Percentiles rank a stretch among this genome's conserved stretches.
Evolutionary conservation across 2,113 vertebrate genomes (phyloP).

Genomic region (Leucosticte australis): DNA sequence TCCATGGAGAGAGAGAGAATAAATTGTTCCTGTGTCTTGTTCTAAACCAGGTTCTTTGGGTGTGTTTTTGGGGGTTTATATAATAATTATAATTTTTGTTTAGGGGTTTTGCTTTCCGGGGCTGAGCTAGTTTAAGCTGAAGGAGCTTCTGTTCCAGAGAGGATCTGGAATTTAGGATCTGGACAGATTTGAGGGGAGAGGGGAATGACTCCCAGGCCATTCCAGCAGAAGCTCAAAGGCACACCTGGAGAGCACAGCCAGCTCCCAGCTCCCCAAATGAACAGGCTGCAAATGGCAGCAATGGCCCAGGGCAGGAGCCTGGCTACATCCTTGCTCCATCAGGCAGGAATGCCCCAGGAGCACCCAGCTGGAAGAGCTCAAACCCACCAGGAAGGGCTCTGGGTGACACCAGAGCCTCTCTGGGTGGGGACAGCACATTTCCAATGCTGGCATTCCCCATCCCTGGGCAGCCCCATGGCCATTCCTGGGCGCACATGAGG

Average conservation of each 20-base stretch:
- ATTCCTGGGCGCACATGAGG: rapidly evolving
- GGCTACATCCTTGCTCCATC: not conserved
- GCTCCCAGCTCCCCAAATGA: not conserved
- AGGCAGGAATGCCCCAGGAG: not conserved
- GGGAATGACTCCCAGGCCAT: not conserved
- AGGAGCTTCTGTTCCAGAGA: not conserved
- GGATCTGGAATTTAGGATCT: not conserved
- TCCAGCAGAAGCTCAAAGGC: not conserved
- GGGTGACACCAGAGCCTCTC: not conserved
- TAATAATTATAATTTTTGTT: slow-evolving; percentile 21
- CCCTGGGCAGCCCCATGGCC: rapidly evolving
- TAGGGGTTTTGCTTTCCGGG: not conserved
- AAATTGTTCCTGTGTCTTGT: slow-evolving; percentile 71
- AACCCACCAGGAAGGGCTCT: not conserved
- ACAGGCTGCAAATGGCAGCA: rapidly evolving
- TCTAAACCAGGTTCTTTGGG: slow-evolving; percentile 61
- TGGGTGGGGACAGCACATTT: rapidly evolving
- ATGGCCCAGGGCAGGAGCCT: not conserved
- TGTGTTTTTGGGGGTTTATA: not conserved
- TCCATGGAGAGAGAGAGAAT: slow-evolving; percentile 71
- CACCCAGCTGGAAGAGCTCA: not conserved
- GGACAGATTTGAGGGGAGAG: not conserved
- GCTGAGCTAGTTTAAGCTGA: not conserved
- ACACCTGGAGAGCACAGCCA: not conserved
- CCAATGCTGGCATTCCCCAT: not conserved